A percentile compares a stretch with the other conserved stretches of the same genome.
These are phyloP conservation scores for Alcedo atthis DNA, from an alignment of 2,797 vertebrate species.

Conservation along the genomic window DNA sequence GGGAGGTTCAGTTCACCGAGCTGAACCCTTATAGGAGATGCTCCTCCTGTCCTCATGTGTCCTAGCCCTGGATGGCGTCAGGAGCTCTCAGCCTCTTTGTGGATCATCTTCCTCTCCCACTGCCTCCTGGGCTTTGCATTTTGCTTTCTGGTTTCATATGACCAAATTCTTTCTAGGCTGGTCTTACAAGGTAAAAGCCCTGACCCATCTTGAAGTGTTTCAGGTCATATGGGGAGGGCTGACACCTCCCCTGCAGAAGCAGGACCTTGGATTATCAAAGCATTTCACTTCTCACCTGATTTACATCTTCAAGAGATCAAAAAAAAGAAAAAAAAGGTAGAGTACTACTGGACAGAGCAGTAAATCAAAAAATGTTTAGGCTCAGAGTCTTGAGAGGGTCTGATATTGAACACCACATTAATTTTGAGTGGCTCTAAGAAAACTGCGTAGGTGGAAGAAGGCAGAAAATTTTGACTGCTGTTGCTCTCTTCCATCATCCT, in stretches of 20 bases:
- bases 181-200: background rate
- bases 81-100: background rate
- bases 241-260: background rate
- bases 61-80: background rate
- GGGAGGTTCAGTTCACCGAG: background rate
- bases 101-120: background rate
- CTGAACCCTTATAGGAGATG: background rate
- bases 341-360: background rate
- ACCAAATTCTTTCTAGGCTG: background rate
- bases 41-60: background rate
- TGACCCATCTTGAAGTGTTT: background rate
- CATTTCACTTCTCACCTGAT: background rate
- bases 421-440: conserved; percentile 30
- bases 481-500: conserved; percentile 19
- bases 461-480: conserved; percentile 32
- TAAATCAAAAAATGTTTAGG: conserved; percentile 16
- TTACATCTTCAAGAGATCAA: background rate
- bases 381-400: conserved; percentile 1
- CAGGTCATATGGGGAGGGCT: background rate
- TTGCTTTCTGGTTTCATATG: background rate
- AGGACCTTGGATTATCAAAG: background rate
- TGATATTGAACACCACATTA: conserved; percentile 30
- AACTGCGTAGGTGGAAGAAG: background rate
- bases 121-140: background rate
- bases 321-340: background rate